Evolutionary conservation across 2,113 vertebrate genomes (phyloP).

Genomic region (Colaptes auratus): DNA sequence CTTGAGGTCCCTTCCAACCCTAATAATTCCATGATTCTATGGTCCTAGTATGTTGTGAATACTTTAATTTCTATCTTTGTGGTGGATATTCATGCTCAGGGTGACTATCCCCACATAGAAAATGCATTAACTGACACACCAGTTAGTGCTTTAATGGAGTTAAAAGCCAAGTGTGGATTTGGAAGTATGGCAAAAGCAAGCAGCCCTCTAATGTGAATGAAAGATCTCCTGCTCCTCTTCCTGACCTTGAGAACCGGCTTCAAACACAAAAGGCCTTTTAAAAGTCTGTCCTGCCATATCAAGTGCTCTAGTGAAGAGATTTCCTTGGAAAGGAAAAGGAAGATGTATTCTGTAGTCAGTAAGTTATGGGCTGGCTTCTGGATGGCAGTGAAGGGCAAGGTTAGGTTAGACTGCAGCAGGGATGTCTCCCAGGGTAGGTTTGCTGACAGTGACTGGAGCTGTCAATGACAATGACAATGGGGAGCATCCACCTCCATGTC

Average conservation of each 20-base stretch:
- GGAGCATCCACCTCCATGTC: not conserved
- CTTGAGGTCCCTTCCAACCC: too few species aligned
- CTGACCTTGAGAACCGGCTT: not conserved
- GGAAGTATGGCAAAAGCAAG: not conserved
- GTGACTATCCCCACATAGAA: not conserved
- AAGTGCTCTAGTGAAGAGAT: not conserved
- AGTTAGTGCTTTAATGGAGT: not conserved
- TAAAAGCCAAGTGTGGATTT: not conserved
- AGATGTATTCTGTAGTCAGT: not conserved
- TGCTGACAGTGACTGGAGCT: conserved; percentile 19
- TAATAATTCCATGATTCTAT: too few species aligned
- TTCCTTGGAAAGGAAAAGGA: not conserved
- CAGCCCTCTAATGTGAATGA: not conserved
- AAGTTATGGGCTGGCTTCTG: conserved; percentile 24
- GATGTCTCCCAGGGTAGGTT: not conserved
- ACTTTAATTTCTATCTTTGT: not conserved
- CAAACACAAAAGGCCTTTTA: not conserved
- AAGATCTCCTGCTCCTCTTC: not conserved
- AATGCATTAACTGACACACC: not conserved
- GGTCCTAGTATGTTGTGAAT: not conserved
- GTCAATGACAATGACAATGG: not conserved
- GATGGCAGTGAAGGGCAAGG: conserved; percentile 8
- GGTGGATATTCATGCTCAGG: not conserved
- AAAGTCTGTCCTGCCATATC: not conserved
- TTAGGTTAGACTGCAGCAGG: not conserved